Evolutionary conservation across 2,797 vertebrate genomes (phyloP), one percentile per base, ranked within the genome.

Genomic region (Bovichtus diacanthus): DNA sequence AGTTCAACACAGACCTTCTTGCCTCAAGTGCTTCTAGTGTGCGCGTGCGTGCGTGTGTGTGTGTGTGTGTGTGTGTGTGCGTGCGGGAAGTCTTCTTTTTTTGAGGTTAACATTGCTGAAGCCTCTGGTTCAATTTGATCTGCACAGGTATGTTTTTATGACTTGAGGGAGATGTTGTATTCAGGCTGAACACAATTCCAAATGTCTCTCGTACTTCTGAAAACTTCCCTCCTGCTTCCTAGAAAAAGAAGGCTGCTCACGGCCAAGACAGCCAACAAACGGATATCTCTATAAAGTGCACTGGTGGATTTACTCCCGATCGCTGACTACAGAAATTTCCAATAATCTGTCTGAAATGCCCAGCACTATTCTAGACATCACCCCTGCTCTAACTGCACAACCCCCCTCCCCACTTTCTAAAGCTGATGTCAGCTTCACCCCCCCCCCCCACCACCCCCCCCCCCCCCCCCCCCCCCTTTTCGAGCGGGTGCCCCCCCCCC

Each of bases 261-360:
- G 70, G 78, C 76, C 27, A 68, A 38, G 49, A 43, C 84, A 74
- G 79, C 68, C 19, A 51, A 67, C 80, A 76, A 87, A 86, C 78
- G 61, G 51, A 85, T 85, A 89, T 90, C 82, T 89, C 78, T 81
- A 61, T 80, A 83, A 90, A 90, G 83, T 80, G 77, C 84, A 75
- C 73, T 70, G 69, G 68, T 87, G 90, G 91, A 89, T 93, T 93
- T 92, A 74, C 71, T 78, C 73, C 63, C 81, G 78, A 87, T 81
- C 60, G 91, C 93, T 93, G 92, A 94, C 90, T 41, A 51, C 81
- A 82, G 85, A 84, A 78, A 87, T 86, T 88, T 83, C 68, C 74
- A 87, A 62, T 93, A 92, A 93, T 93, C 92, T 91, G 82, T 87
- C 84, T 87, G 80, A 81, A 88, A 92, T 87, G 87, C 77, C 77